These are phyloP conservation scores for Spodoptera exigua DNA, from an alignment of 2,888 invertebrate genomes.

Conservation along the genomic window DNA sequence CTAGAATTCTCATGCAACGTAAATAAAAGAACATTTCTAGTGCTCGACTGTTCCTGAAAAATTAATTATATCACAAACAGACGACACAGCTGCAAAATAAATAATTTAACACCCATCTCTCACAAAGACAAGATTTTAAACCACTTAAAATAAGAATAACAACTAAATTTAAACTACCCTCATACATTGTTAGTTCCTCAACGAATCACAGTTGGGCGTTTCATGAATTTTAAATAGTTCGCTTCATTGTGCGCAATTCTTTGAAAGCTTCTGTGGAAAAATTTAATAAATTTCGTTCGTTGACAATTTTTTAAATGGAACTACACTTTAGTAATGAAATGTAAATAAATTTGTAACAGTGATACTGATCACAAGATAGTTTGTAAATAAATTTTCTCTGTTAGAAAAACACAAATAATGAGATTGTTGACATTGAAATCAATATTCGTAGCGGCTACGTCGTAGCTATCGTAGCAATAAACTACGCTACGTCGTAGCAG, in stretches of 20 bases:
- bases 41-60: conserved; percentile 9
- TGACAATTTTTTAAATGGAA: conserved; percentile 9
- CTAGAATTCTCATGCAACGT: not conserved
- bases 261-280: conserved; percentile 34
- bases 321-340: conserved; percentile 1
- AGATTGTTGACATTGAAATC: not conserved
- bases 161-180: conserved; percentile 22
- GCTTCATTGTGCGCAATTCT: conserved; percentile 35
- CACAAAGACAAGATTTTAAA: conserved; percentile 13
- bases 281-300: conserved; percentile 9
- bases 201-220: conserved; percentile 22
- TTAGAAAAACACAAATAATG: no score
- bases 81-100: not conserved
- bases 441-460: conserved; percentile 12
- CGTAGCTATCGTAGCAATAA: conserved; percentile 10
- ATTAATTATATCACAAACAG: not conserved
- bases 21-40: conserved; percentile 1
- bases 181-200: conserved; percentile 14
- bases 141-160: conserved; percentile 19
- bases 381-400: no score
- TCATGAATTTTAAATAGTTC: conserved; percentile 45
- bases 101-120: conserved; percentile 14
- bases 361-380: no score
- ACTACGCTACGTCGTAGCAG: conserved; percentile 17
- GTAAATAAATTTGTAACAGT: conserved; percentile 2